Evolutionary conservation across 64 coral and sea anemone genomes (phyloP).

Genomic region (Trachythela sp.): DNA sequence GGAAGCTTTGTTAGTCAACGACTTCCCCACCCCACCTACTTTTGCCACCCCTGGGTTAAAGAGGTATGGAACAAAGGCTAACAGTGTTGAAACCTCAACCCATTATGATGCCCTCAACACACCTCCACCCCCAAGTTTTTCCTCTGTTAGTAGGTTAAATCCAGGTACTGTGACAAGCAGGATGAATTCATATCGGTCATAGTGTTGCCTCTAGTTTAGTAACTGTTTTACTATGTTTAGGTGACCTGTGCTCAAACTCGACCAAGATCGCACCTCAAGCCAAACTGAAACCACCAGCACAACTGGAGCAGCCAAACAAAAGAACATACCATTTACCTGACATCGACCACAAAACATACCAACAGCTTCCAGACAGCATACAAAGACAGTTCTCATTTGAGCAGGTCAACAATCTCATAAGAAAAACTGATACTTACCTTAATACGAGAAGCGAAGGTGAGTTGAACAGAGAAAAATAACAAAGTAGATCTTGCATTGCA

Average conservation of each 20-base stretch:
- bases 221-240: no score
- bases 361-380: background rate
- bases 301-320: background rate
- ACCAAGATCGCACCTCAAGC: background rate
- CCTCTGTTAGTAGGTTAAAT: background rate
- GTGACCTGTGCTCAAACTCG: background rate
- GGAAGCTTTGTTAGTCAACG: background rate
- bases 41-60: background rate
- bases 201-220: no score
- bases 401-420: background rate
- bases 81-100: background rate
- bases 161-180: background rate
- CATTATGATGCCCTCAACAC: background rate
- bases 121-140: background rate
- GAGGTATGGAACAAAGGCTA: background rate
- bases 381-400: conserved; percentile 5
- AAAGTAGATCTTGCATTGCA: no score
- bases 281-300: background rate
- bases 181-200: no score
- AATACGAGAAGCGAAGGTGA: background rate
- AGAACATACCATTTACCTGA: background rate
- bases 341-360: background rate
- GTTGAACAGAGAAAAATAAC: background rate
- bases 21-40: background rate
- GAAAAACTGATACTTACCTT: background rate